A percentile compares a stretch with the other conserved stretches of the same genome.
These are phyloP conservation scores for Hydrolagus affinis DNA, from an alignment of 2,113 vertebrate genomes.

Conservation along the genomic window DNA sequence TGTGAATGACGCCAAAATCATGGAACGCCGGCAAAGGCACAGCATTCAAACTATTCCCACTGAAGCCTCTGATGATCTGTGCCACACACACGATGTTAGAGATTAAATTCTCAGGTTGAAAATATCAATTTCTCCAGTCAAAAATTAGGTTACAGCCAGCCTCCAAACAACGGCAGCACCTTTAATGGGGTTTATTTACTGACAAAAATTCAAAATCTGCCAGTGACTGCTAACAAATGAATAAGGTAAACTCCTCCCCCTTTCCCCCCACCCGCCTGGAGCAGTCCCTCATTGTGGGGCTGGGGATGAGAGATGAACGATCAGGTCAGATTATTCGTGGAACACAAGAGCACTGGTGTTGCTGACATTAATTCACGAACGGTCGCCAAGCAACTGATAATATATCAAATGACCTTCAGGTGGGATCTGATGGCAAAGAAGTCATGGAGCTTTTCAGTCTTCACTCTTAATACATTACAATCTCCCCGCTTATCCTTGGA, in stretches of 20 bases:
- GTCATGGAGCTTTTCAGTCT: neutral
- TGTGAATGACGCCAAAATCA: neutral
- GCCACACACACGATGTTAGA: too few species aligned
- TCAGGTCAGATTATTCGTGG: conserved; percentile 6
- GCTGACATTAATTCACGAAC: neutral
- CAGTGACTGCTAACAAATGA: neutral
- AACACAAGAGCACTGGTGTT: neutral
- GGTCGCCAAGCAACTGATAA: neutral
- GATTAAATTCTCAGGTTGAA: too few species aligned
- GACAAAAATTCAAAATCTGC: neutral
- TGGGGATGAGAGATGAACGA: neutral
- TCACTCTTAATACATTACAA: neutral
- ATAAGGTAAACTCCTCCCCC: neutral
- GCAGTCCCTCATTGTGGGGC: too few species aligned
- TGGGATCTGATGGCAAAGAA: neutral
- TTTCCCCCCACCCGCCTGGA: neutral
- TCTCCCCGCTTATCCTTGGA: neutral
- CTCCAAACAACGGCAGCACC: neutral
- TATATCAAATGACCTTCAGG: conserved; percentile 9
- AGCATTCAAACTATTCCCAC: neutral
- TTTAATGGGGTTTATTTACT: neutral
- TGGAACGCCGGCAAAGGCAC: too few species aligned
- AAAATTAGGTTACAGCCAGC: too few species aligned
- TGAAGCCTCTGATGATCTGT: neutral
- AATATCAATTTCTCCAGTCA: too few species aligned